Percentiles rank a stretch among this genome's conserved stretches.
phyloP scores from a whole-genome alignment of 2,888 invertebrate species.

The Nycteola revayana region DNA sequence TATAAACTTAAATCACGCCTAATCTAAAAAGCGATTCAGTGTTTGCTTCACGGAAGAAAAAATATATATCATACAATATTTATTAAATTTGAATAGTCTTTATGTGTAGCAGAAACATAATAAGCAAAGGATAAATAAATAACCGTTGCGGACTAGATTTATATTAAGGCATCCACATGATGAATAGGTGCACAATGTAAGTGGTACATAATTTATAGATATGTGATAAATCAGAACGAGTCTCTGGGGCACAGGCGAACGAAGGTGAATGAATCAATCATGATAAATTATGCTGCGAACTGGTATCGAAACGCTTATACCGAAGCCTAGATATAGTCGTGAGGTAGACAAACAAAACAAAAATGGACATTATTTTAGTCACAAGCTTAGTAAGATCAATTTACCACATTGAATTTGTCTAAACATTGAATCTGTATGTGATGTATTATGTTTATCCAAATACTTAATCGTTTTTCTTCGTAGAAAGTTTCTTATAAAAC shows the following conservation, averaged over 20 bases:
- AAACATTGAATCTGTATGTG: no score
- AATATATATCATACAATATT: no score
- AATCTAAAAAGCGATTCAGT: no score
- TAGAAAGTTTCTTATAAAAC: no score
- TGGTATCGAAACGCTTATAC: constrained; percentile 30
- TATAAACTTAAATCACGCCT: no score
- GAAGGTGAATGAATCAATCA: constrained; percentile 47
- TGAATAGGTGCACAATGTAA: constrained; percentile 41
- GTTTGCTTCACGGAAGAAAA: no score
- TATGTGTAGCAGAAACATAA: no score
- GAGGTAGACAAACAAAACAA: background rate
- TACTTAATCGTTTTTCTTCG: background rate
- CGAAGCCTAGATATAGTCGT: constrained; percentile 6
- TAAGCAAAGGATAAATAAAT: no score
- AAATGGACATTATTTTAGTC: background rate
- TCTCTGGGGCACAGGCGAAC: constrained; percentile 30
- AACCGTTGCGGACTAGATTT: constrained; percentile 21
- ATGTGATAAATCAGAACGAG: constrained; percentile 42
- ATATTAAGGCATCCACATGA: constrained; percentile 28
- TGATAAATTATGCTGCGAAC: constrained; percentile 42
- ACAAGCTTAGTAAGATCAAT: background rate
- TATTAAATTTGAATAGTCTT: no score
- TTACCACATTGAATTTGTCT: background rate
- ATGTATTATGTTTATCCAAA: no score
- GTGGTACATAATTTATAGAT: constrained; percentile 43